Base-by-base conservation (phyloP, 2,797 vertebrate species). In the Phrynocephalus vlangalii region DNA sequence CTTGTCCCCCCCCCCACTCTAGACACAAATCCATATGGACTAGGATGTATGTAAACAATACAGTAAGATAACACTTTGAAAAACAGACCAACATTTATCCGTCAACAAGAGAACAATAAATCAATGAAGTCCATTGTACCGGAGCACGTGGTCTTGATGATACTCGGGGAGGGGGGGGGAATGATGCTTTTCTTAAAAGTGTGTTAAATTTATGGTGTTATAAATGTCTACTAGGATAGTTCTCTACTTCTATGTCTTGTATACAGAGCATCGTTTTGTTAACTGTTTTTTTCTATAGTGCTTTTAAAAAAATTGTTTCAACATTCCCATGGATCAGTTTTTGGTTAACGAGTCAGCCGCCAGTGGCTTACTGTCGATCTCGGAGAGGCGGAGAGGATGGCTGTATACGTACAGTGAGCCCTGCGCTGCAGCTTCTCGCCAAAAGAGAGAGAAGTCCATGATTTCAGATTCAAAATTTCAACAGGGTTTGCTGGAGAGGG, bases 401-500 rank as follows among this genome's bases (percentile, higher is more conserved):
- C 91, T 92, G 88, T 79, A 94, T 96, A 97, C 94, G 97, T 94
- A 91, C 97, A 98, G 94, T 98, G 98, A 97, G 98, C 98, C 97
- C 96, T 96, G 97, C 97, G 97, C 97, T 91, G 92, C 95, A 97
- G 96, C 97, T 97, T 97, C 98, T 97, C 97, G 98, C 94, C 90
- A 97, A 98, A 94, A 98, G 95, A 98, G 95, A 93, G 98, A 97
- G 95, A 97, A 95, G 93, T 98, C 98, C 95, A 94, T 95, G 71
- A 97, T 96, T 95, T 98, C 97, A 89, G 96, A 88, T 97, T 99
- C 97, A 98, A 96, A 96, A 98, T 97, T 97, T 98, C 98, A 81
- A 97, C 94, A 92, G 96, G 95, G 95, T 97, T 97, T 98, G 97
- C 98, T 99, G 97, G 93, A 33, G 97, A 90, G 93, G 22, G 83